Evolutionary conservation across 2,113 vertebrate genomes (phyloP), one percentile per base, ranked within the genome.

Genomic region (Leucopsar rothschildi): DNA sequence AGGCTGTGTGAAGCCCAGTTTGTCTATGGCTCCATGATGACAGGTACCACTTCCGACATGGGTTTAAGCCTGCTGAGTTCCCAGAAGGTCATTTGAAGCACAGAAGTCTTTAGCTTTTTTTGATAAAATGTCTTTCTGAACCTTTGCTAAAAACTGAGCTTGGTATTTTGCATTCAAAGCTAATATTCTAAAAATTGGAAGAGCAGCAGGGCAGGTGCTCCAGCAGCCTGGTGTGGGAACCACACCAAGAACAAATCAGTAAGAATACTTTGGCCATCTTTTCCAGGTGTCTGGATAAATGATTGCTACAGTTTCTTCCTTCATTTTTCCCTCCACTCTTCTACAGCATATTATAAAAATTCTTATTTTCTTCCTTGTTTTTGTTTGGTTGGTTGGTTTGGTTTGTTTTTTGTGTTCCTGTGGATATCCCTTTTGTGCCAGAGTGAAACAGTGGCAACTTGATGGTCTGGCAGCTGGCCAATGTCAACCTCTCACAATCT

Each of bases 151-250:
- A 92, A 94, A 33, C 4, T 9, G 31, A 86, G 6, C 19, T 40
- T 4, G 0, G 7, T 31, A 40, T 92, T 92, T 93, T 97, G 71
- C 85, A 85, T 92, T 89, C 79, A 96, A 92, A 96, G 15, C 37
- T 82, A 92, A 21, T 82, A 91, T 86, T 96, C 93, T 80, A 92
- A 96, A 96, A 96, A 91, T 50, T 33, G 23, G 86, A 89, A 68
- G 76, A 94, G 70, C 53, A 91, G 29, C 70, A 81, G 61, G 60
- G 39, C 28, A 82, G 79, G 42, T 56, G 23, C 15, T 88, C 29
- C 60, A 75, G 53, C 70, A 90, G 47, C 20, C 68, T 85, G 49
- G 66, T 3, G 3, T 60, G 39, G 68, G 65, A 93, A 90, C 31
- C 68, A 31, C 61, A 72, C 31, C 53, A 57, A 50, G 50, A 91